Evolutionary conservation across 2,113 vertebrate genomes (phyloP).

Genomic region (Chaetodon trifascialis): DNA sequence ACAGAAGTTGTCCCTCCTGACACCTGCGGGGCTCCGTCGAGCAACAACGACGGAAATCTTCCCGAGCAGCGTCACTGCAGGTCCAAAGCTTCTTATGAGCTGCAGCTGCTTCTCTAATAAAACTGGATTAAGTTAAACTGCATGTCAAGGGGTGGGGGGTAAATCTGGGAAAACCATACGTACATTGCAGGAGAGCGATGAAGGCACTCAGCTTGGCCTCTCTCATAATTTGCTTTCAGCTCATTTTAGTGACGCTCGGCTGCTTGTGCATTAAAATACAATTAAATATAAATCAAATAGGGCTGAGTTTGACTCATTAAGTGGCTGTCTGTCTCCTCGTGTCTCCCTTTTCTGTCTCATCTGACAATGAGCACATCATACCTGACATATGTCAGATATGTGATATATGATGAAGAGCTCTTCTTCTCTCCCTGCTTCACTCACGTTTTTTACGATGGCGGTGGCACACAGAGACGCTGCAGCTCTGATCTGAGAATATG

Average conservation of each 20-base stretch:
- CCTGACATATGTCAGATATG: slow-evolving; percentile 2
- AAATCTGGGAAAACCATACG: neutral
- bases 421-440: neutral
- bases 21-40: neutral
- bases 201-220: neutral
- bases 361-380: neutral
- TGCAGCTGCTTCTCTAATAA: neutral
- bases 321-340: neutral
- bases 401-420: neutral
- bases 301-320: slow-evolving; percentile 16
- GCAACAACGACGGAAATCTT: neutral
- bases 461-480: neutral
- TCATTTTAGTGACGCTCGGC: slow-evolving; percentile 32
- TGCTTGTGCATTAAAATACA: slow-evolving; percentile 33
- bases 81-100: slow-evolving; percentile 1
- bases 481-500: neutral
- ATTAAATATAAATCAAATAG: slow-evolving; percentile 56
- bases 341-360: neutral
- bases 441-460: neutral
- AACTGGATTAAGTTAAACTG: neutral
- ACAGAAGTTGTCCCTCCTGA: neutral
- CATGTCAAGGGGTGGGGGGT: neutral
- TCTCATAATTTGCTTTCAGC: slow-evolving; percentile 31
- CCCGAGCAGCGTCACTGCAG: neutral
- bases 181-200: neutral